These are phyloP conservation scores for Illadopsis cleaveri DNA, from an alignment of 2,113 vertebrate genomes.

Conservation along the genomic window DNA sequence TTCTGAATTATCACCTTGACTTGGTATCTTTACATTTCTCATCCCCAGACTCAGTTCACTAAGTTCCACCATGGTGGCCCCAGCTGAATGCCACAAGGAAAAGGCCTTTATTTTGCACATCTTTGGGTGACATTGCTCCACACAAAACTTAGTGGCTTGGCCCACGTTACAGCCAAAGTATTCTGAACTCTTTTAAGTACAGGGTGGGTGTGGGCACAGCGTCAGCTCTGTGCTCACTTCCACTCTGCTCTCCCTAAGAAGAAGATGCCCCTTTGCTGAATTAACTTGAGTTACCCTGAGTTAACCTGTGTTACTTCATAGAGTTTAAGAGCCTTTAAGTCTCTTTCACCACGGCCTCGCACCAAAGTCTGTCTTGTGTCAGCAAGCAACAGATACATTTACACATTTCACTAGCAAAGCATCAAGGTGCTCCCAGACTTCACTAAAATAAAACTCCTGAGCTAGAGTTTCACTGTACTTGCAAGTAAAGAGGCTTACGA, in stretches of 20 bases:
- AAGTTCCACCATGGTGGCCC: too few species aligned
- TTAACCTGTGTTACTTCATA: neutral
- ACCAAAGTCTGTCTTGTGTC: fast-evolving
- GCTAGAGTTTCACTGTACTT: neutral
- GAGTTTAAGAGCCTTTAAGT: neutral
- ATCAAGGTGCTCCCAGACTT: neutral
- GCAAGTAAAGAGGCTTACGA: neutral
- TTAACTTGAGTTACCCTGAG: neutral
- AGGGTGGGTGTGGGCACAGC: too few species aligned
- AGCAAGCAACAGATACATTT: neutral
- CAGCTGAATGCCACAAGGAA: neutral
- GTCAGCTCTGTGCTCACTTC: neutral
- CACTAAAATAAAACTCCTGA: neutral
- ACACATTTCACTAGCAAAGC: neutral
- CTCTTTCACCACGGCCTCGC: neutral
- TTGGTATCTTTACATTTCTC: neutral
- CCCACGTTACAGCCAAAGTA: neutral
- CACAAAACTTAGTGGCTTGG: neutral
- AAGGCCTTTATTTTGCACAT: neutral
- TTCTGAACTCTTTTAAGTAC: neutral
- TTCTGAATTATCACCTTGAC: neutral
- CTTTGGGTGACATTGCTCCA: neutral
- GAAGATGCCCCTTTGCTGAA: neutral
- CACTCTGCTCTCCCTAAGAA: neutral
- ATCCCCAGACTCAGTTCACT: neutral